These are phyloP conservation scores for Pasiphila rectangulata DNA, from an alignment of 2,888 invertebrate genomes.

Conservation along the genomic window DNA sequence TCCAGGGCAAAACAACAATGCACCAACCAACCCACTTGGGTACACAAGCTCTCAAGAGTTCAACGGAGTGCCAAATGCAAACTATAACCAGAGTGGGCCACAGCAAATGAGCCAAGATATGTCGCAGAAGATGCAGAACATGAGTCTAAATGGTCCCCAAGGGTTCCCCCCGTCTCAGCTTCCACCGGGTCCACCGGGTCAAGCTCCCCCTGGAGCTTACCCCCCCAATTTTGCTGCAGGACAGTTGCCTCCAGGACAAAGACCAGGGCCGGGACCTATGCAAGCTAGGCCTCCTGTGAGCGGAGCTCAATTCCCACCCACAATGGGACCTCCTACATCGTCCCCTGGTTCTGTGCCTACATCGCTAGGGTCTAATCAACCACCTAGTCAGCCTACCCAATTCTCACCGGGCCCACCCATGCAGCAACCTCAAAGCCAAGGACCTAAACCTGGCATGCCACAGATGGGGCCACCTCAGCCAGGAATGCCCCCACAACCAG, in stretches of 20 bases:
- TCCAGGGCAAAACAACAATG: slow-evolving; percentile 73
- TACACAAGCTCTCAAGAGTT: slow-evolving; percentile 64
- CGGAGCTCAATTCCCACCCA: slow-evolving; percentile 44
- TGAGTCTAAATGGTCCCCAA: slow-evolving; percentile 67
- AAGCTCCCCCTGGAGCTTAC: slow-evolving; percentile 51
- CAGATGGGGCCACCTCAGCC: slow-evolving; percentile 31
- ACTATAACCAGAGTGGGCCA: slow-evolving; percentile 60
- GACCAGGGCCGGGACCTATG: slow-evolving; percentile 34
- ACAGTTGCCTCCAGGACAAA: slow-evolving; percentile 41
- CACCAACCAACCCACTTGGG: slow-evolving; percentile 60
- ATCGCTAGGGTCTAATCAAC: slow-evolving; percentile 41
- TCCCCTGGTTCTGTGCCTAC: slow-evolving; percentile 42
- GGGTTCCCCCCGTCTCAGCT: slow-evolving; percentile 57
- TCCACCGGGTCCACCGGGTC: slow-evolving; percentile 53
- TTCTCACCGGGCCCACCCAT: slow-evolving; percentile 40
- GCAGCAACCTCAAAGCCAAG: slow-evolving; percentile 43
- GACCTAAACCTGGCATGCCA: slow-evolving; percentile 28
- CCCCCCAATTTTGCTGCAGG: slow-evolving; percentile 52
- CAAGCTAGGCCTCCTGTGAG: slow-evolving; percentile 44
- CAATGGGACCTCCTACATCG: slow-evolving; percentile 46
- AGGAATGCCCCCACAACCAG: slow-evolving; percentile 25
- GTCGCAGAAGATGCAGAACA: slow-evolving; percentile 72
- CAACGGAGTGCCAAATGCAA: slow-evolving; percentile 68
- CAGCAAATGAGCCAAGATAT: slow-evolving; percentile 51
- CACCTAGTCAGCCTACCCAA: slow-evolving; percentile 40